Base-by-base conservation (phyloP, 2,888 invertebrate genomes). In the Drosophila quinaria region DNA sequence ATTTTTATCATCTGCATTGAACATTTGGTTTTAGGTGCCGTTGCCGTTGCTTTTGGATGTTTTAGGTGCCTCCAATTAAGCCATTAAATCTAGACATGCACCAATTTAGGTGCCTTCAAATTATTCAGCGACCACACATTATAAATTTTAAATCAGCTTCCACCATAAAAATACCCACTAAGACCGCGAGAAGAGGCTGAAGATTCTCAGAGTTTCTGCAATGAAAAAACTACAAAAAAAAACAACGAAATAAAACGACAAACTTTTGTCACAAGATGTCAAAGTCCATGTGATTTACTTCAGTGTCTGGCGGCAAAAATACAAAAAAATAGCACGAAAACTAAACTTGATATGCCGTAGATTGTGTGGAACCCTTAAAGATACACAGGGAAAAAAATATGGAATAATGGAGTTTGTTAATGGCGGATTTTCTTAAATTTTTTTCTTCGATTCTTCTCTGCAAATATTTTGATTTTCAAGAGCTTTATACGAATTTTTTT, bases 41-140 rank as follows among this genome's bases (percentile, higher is more conserved):
- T 22, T 22, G 22, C 8, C 33, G 35, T 41, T 46, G 44, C 52
- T 55, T 13, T 17, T 37, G 31, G 13, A 31, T 22, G 33, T 37
- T 47, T 51, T 25, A 33, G 50, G 8, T 51, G 51, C 17, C 11
- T 22, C 78, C 84, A 84, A 84, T 84, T 84, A 89, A 87, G 86
- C 89, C 88, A 84, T 84, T 85, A 89, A 89, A 81, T 85, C 82
- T 89, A 85, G 84, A 85, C 84, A 87, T 85, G 84, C 71, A 79
- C 85, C 84, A 91, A 91, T 91, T 91, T 91, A 91, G 90, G 88
- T 82, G 80, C 70, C 75, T 74, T 78, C 74, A 86, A 85, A 91
- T 91, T 89, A 90, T 91, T 89, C 91, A 90, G 72, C 85, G 91
- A 91, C 92, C 91, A 91, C 91, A 91, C 91, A 86, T 91, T 91